Base-by-base conservation (phyloP, 2,888 invertebrate species). In the Nyleta sp. region DNA sequence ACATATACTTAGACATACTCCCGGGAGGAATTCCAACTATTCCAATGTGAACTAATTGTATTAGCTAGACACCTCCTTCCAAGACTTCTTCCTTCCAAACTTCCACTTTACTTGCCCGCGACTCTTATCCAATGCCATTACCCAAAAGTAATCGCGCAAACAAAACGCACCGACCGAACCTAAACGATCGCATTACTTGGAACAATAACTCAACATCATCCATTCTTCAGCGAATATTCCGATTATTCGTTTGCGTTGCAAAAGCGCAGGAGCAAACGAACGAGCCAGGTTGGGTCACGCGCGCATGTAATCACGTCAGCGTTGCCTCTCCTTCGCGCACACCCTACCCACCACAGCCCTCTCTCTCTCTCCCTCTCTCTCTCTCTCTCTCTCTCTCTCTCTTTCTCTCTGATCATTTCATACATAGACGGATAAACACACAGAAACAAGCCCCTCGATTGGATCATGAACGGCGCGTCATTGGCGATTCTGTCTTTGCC, bases 231-330 rank as follows among this genome's bases (percentile, higher is more conserved):
- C n/a, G 52, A 65, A 38, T 70, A 53, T 60, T 50, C 46, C 33
- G 71, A 72, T 72, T 50, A 70, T 50, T 77, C 60, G 68, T 77
- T 73, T 67, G 40, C 35, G 73, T 80, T 76, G 78, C 71, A 81
- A 80, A 79, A 80, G 75, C 77, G 78, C 50, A 83, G 82, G 78
- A 82, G 84, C 83, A 81, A 82, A 80, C 80, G 80, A 84, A 83
- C 80, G 80, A 84, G 83, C 83, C 80, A 85, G 85, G 87, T 85
- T 85, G 83, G 86, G 88, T 89, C 89, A 89, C 89, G 89, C 88
- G 89, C 85, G 83, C 84, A 84, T 87, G 86, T 88, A 88, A 88
- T 89, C 89, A 88, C 89, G 87, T 88, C 86, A 88, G 85, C 84
- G 78, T 82, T 79, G 28, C 35, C 82, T 84, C 87, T 83, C 86